Base-by-base conservation (phyloP, 2,888 invertebrate genomes). In the Imbricaverruca yamaguchii region DNA sequence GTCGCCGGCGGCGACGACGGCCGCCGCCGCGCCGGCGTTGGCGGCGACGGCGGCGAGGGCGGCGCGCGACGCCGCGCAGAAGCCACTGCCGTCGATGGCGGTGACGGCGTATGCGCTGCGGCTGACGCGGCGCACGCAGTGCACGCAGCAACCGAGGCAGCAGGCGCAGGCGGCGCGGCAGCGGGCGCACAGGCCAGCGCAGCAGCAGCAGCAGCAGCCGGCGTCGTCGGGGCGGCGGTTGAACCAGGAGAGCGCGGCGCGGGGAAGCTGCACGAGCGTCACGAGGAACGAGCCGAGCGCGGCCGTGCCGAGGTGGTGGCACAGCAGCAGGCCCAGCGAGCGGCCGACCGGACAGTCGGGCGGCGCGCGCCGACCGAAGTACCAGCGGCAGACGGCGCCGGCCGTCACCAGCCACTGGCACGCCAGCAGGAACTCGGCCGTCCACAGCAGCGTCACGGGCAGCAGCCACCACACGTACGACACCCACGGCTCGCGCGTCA, bases 81-180 rank as follows among this genome's bases (percentile, higher is more conserved):
- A 98, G 86, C 92, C 93, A 86, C 92, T 93, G 3, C 98, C 98
- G 87, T 97, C 95, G 77, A 98, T 92, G 0, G 98, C 97, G 86
- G 96, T 95, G 94, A 97, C 95, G 55, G 97, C 96, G 86, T 95
- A 97, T 0, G 97, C 97, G 85, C 97, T 97, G 84, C 92, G 91
- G 87, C 96, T 96, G 86, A 98, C 90, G 86, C 94, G 97, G 63
- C 94, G 91, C 84, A 97, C 93, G 86, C 96, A 96, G 86, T 93
- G 95, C 87, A 97, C 97, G 84, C 97, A 90, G 85, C 94, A 93
- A 87, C 93, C 94, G 85, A 97, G 93, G 85, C 96, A 96, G 85
- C 96, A 96, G 84, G 94, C 93, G 85, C 97, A 96, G 85, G 93
- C 92, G 86, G 92, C 93, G 18, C 90, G 86, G 93, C 94, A 82